A percentile compares a stretch with the other conserved stretches of the same genome.
Evolutionary conservation across 2,797 vertebrate genomes (phyloP).

Genomic region (Gadopsis marmoratus): DNA sequence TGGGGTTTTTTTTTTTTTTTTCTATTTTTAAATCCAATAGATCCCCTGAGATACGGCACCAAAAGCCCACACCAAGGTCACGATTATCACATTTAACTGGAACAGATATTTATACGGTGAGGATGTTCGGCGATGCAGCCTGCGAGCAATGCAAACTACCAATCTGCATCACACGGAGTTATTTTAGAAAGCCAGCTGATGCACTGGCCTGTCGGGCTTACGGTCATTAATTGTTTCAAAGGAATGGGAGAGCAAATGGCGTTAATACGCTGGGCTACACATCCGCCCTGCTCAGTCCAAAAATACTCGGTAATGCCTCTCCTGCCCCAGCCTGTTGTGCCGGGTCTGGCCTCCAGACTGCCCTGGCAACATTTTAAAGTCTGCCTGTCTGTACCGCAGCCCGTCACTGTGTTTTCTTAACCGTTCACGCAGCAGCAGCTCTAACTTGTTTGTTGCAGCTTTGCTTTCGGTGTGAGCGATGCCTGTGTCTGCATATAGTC

Average conservation of each 20-base stretch:
- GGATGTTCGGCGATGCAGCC: constrained; percentile 37
- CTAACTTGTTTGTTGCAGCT: not conserved
- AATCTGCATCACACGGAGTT: constrained; percentile 42
- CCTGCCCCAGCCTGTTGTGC: constrained; percentile 63
- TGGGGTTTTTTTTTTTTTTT: not conserved
- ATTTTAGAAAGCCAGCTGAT: constrained; percentile 70
- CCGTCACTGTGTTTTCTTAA: constrained; percentile 3
- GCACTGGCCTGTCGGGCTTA: constrained; percentile 25
- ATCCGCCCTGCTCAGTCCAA: constrained; percentile 26
- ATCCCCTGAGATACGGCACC: constrained; percentile 22
- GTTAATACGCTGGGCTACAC: constrained; percentile 30
- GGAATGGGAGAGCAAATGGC: constrained; percentile 65
- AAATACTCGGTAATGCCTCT: constrained; percentile 46
- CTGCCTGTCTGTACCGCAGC: constrained; percentile 4
- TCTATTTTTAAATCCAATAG: constrained; percentile 29
- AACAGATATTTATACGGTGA: constrained; percentile 48
- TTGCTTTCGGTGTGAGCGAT: not conserved
- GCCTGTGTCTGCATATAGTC: not conserved
- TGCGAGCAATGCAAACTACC: constrained; percentile 10
- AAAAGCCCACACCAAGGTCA: constrained; percentile 35
- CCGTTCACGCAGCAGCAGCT: not conserved
- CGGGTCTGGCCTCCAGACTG: constrained; percentile 44
- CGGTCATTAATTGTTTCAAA: constrained; percentile 60
- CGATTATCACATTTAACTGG: constrained; percentile 57
- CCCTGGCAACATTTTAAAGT: constrained; percentile 59